A percentile compares a stretch with the other conserved stretches of the same genome.
phyloP scores from a whole-genome alignment of 1,140 invertebrate genomes.

The Carcinoscorpius rotundicauda region DNA sequence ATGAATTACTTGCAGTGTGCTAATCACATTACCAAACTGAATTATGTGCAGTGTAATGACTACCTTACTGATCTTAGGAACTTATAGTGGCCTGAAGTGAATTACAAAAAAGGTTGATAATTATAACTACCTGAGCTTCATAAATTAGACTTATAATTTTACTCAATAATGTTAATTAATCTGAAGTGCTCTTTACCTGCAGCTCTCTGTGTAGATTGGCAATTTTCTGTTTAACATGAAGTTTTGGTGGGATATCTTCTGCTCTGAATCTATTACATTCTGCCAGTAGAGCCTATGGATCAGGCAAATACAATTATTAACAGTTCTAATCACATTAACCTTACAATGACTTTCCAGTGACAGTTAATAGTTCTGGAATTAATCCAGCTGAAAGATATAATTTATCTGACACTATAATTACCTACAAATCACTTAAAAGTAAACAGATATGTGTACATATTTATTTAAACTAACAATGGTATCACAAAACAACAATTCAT shows the following conservation, averaged over 20 bases:
- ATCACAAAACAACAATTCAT: constrained; percentile 1
- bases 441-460: constrained; percentile 1
- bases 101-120: not conserved
- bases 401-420: constrained; percentile 31
- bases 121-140: no score
- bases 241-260: constrained; percentile 79
- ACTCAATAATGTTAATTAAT: not conserved
- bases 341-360: no score
- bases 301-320: constrained; percentile 6
- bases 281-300: constrained; percentile 47
- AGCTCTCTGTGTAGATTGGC: constrained; percentile 76
- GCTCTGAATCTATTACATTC: constrained; percentile 81
- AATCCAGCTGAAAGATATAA: constrained; percentile 84
- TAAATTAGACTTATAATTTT: no score
- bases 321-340: not conserved
- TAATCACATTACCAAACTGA: not conserved
- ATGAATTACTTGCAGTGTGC: not conserved
- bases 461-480: not conserved
- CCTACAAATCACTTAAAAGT: not conserved
- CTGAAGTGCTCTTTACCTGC: constrained; percentile 40
- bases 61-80: not conserved
- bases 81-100: not conserved
- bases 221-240: constrained; percentile 75
- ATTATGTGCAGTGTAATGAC: not conserved
- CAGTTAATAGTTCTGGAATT: not conserved